Base-by-base conservation (phyloP, 2,888 invertebrate genomes). In the Ephialtes manifestator region DNA sequence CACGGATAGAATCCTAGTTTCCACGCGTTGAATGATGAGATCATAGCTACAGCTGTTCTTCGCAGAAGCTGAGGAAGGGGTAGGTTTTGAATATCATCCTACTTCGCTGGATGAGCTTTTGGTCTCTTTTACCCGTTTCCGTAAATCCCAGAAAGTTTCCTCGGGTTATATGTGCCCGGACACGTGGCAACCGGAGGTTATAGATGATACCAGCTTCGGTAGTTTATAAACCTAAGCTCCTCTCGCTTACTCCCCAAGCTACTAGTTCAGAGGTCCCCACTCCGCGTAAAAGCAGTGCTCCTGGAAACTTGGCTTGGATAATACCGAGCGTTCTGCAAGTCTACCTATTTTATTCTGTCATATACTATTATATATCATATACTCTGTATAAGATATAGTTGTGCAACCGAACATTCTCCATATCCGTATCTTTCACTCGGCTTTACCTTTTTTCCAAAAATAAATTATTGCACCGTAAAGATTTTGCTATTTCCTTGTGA, bases 111-210 rank as follows among this genome's bases (percentile, higher is more conserved):
- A 63, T 43, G 46, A 71, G 77, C 63, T 85, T 81, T 67, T 58
- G 76, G 53, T 80, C 83, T 75, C 74, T 53, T 48, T 85, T 81
- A 68, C 46, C 83, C 82, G 76, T 79, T 81, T 87, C 72, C 72
- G 43, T 70, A 83, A 81, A 86, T 85, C 71, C 78, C 7, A 31
- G 46, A 51, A 60, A 60, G 74, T 83, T 83, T 70, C 68, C 67
- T 15, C 28, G 60, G 74, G 60, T 68, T 79, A 46, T 78, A 39
- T 83, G 65, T 53, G 68, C 51, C 39, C 46, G 78, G 71, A 67
- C 78, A 78, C 78, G 68, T 83, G 68, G 78, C 72, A 79, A 83
- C 78, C 78, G 67, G 72, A 78, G 65, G 83, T 78, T 83, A 78
- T 74, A 74, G 78, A 78, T 35, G 67, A 46, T 72, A 60, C 48